phyloP scores from a whole-genome alignment of 2,113 vertebrate species.

The Acrocephalus arundinaceus region DNA sequence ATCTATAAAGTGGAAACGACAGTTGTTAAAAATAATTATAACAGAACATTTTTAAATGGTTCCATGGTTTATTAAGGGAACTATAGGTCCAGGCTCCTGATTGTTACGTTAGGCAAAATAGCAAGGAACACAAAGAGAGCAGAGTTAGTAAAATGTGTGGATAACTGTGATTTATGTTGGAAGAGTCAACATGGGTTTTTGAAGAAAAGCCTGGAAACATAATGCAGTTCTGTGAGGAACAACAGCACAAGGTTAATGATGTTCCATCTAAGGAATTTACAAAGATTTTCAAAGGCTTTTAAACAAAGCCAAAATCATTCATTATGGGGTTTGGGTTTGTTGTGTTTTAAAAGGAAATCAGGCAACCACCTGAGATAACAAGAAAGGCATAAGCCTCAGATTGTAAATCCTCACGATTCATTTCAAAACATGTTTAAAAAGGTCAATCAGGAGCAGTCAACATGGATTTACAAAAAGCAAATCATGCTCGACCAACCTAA shows the following conservation, averaged over 20 bases:
- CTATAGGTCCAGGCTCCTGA: background rate
- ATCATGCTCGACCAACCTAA: background rate
- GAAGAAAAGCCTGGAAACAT: background rate
- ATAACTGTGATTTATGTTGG: background rate
- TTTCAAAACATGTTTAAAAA: constrained; percentile 11
- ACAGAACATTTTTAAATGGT: too few relatives aligned
- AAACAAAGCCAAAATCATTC: constrained; percentile 31
- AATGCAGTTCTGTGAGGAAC: background rate
- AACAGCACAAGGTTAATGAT: background rate
- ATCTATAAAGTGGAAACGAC: background rate
- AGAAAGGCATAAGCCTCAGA: background rate
- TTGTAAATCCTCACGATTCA: background rate
- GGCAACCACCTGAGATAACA: constrained; percentile 22
- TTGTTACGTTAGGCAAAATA: background rate
- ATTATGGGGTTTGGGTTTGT: background rate
- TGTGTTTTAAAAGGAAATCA: constrained; percentile 20
- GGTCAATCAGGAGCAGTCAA: constrained; percentile 33
- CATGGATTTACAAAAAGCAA: background rate
- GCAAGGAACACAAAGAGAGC: background rate
- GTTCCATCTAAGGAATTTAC: background rate
- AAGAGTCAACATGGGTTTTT: background rate
- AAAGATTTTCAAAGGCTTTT: constrained; percentile 29
- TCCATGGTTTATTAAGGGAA: background rate
- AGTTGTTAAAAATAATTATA: background rate
- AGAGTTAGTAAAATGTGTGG: background rate